phyloP scores from a whole-genome alignment of 2,113 vertebrate genomes.

The Gallinago undulata region DNA sequence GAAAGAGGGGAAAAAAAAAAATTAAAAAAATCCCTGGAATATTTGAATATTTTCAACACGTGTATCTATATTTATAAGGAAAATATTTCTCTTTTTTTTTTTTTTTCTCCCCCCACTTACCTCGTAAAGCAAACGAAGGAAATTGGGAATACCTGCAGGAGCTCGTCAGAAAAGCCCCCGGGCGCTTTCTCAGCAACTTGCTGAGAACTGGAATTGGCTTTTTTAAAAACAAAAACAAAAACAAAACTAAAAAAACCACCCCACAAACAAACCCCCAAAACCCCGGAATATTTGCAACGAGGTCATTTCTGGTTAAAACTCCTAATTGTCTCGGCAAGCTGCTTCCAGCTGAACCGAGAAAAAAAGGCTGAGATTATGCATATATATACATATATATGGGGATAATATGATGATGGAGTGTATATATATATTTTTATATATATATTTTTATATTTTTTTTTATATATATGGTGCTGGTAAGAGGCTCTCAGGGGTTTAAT shows the following conservation, averaged over 20 bases:
- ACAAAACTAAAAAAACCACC: too few relatives aligned
- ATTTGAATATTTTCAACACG: neutral
- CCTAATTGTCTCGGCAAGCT: neutral
- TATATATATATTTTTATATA: too few relatives aligned
- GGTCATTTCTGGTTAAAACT: neutral
- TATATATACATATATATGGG: too few relatives aligned
- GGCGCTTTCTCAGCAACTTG: neutral
- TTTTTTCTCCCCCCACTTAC: neutral
- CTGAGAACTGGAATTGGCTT: neutral
- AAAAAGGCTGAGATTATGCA: too few relatives aligned
- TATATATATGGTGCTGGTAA: neutral
- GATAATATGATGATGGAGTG: too few relatives aligned
- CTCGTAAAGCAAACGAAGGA: neutral
- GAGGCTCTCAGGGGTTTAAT: neutral
- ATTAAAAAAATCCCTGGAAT: neutral
- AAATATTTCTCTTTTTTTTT: neutral
- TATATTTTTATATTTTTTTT: too few relatives aligned
- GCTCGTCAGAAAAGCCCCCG: neutral
- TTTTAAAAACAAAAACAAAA: neutral
- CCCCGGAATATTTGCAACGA: accelerated
- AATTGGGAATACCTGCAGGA: neutral
- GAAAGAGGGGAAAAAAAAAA: neutral
- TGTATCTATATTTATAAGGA: neutral
- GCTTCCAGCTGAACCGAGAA: neutral
- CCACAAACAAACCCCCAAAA: too few relatives aligned